Conservation (phyloP, 2,113 vertebrate species). For the human (Homo sapiens) region GRCh38 chr7:64388501-64389000, state of each 20-base stretch:
- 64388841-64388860: neutral
- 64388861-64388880: neutral
- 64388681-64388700: conserved; percentile 87
- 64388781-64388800: neutral
- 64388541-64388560: neutral
- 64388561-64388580: neutral
- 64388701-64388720: conserved; percentile 86
- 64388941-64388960: neutral
- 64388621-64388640: neutral
- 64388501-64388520: neutral
- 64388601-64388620: neutral
- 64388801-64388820: no score
- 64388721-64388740: conserved; percentile 82
- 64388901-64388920: neutral
- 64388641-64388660: neutral
- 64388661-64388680: neutral
- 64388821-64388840: neutral
- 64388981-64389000: neutral
- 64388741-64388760: neutral
- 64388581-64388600: neutral
- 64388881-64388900: neutral
- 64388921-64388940: neutral
- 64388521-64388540: neutral
- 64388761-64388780: neutral
- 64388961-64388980: neutral